Evolutionary conservation across 2,113 vertebrate species (phyloP), one percentile per base, ranked within the genome.

Genomic region (Melanerpes formicivorus): DNA sequence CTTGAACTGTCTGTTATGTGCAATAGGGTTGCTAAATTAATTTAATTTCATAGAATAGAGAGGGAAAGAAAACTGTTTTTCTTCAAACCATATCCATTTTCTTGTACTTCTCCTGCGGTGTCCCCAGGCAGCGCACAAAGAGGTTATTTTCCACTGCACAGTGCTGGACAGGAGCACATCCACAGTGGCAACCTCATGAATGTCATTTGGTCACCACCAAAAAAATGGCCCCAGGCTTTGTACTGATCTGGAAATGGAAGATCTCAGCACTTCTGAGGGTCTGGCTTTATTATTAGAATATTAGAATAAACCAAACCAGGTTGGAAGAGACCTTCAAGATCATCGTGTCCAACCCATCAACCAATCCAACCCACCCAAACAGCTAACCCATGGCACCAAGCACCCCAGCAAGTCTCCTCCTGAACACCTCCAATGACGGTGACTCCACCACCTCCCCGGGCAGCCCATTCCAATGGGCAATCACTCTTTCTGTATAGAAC

Each of bases 1-100:
- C 88, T 87, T 81, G 62, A 90, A 50, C 10, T 75, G 7, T 42
- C n/a, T 23, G n/a, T 5, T 83, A 12, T 64, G 14, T 69, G 34
- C 87, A 92, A 87, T 73, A 64, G 18, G 40, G 76, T 27, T 86
- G 32, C 16, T 94, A 89, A 85, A 65, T 76, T 76, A 71, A 80
- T 73, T 88, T 84, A 70, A 76, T 50, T 82, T 82, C 37, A 16
- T 70, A 23, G 70, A 83, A 62, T 25, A 44, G 9, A 6, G 3
- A 7, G 8, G 9, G 21, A 19, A 54, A 80, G 50, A 77, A 82
- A 88, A 67, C 8, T 63, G n/a, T 63, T 75, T 22, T 40, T 75
- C 77, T 86, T 87, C 78, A 80, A 77, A 56, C 14, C 67, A 18
- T 27, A 82, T 54, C 37, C 66, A 42, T 34, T 40, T 84, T 71